Base-by-base conservation (phyloP, 2,888 invertebrate species). In the Patella caerulea region DNA sequence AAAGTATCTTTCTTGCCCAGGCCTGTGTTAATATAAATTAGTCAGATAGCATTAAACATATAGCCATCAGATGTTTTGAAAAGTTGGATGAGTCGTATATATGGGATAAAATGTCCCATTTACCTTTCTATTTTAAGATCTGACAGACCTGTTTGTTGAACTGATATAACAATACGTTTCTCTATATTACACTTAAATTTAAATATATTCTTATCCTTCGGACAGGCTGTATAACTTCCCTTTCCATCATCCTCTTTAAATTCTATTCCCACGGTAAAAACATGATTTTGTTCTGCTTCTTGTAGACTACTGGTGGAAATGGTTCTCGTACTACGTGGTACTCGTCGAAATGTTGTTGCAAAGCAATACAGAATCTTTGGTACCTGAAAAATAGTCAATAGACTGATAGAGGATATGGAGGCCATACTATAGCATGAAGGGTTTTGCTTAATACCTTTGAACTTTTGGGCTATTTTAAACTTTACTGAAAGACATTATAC, bases 321-420 rank as follows among this genome's bases (percentile, higher is more conserved):
- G 19, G 84, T 81, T 45, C 85, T 80, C 14, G 84, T 81, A 59
- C 86, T 84, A 80, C 87, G 90, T 7, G 97, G 96, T 79, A 96
- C 95, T 80, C 96, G 95, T 89, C 97, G 96, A 92, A 98, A 98
- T 45, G 98, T 98, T 92, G 97, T 96, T 2, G 97, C 96, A 93
- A 99, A 99, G 91, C 97, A 97, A 88, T 92, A 92, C 78, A 94
- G 90, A 15, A 93, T 93, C 80, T 93, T 92, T 17, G 92, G 93
- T 69, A 93, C 93, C 93, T 93, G 85, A 74, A 86, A 88, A 70
- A 53, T 34, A 65, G 9, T 11, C 14, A 7, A 65, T 7, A 45
- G 45, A 9, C 45, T 45, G 45, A 45, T 45, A 45, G 45, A 45
- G 45, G 7, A 45, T 45, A 45, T 45, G 45, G 45, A 7, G 7